phyloP scores from a whole-genome alignment of 2,888 invertebrate species.

The Drosophila conformis region DNA sequence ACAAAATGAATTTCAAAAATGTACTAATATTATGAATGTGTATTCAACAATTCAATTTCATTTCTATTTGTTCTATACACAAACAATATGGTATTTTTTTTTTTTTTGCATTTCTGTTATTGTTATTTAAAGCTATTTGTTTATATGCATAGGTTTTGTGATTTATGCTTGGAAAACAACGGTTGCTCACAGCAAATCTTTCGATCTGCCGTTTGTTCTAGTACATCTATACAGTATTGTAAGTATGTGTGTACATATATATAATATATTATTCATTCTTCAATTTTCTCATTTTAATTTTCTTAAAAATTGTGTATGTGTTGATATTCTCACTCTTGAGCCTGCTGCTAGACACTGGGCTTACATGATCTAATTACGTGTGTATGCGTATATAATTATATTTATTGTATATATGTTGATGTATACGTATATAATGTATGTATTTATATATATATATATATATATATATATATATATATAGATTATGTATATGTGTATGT shows the following conservation, averaged over 20 bases:
- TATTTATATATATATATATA: not conserved
- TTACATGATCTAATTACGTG: constrained; percentile 62
- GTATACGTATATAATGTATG: constrained; percentile 29
- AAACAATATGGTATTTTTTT: constrained; percentile 24
- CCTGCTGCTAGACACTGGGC: constrained; percentile 75
- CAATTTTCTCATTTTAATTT: constrained; percentile 11
- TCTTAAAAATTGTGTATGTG: constrained; percentile 48
- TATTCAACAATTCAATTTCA: constrained; percentile 42
- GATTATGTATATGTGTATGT: constrained; percentile 14
- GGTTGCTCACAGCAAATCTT: constrained; percentile 46
- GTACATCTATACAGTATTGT: constrained; percentile 14
- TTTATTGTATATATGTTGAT: constrained; percentile 26
- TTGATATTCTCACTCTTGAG: constrained; percentile 74
- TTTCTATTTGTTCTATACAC: constrained; percentile 12
- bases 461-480: not conserved
- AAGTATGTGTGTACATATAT: constrained; percentile 38
- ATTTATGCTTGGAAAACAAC: constrained; percentile 72
- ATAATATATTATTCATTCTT: not conserved
- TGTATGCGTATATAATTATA: constrained; percentile 45
- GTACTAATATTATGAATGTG: constrained; percentile 30
- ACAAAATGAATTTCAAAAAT: constrained; percentile 40
- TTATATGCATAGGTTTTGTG: constrained; percentile 66
- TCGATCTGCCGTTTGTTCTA: constrained; percentile 25
- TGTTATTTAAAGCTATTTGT: constrained; percentile 73
- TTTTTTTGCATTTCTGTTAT: constrained; percentile 34